These are phyloP conservation scores for Ascaphus truei DNA, from an alignment of 2,113 vertebrate species.

Conservation along the genomic window DNA sequence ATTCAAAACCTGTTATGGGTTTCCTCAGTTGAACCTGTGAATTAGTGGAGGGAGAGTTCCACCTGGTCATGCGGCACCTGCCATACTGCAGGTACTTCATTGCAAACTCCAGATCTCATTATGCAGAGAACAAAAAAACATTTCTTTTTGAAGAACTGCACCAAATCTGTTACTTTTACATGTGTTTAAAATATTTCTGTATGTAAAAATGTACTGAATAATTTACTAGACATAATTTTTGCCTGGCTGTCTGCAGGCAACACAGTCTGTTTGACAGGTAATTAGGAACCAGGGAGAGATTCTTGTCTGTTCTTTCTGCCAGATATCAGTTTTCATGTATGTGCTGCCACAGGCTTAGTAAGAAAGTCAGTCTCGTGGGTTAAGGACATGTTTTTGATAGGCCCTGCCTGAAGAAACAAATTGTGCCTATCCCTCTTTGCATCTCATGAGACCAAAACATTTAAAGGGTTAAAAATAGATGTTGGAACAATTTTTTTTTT, in stretches of 20 bases:
- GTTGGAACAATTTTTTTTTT: background rate
- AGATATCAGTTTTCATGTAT: constrained; percentile 33
- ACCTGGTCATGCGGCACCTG: too few relatives aligned
- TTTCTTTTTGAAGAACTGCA: constrained; percentile 1
- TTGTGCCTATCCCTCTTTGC: background rate
- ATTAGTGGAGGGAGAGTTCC: too few relatives aligned
- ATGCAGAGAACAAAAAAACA: background rate
- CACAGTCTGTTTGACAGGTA: constrained; percentile 33
- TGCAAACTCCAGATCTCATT: background rate
- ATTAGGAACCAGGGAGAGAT: constrained; percentile 31
- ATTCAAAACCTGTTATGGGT: too few relatives aligned
- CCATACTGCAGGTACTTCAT: too few relatives aligned
- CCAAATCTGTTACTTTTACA: constrained; percentile 26
- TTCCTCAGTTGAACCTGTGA: too few relatives aligned
- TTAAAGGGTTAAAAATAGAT: constrained; percentile 15
- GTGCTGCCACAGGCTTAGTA: constrained; percentile 22
- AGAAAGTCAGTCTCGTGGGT: constrained; percentile 6
- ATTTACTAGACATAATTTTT: constrained; percentile 34
- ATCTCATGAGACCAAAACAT: background rate
- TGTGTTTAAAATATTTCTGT: constrained; percentile 31
- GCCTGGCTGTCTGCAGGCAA: constrained; percentile 25
- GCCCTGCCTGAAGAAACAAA: constrained; percentile 7
- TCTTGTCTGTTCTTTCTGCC: constrained; percentile 30
- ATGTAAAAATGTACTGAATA: constrained; percentile 38
- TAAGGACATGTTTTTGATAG: constrained; percentile 22